phyloP scores from a whole-genome alignment of 2,888 invertebrate genomes.

The Agrochola lychnidis region DNA sequence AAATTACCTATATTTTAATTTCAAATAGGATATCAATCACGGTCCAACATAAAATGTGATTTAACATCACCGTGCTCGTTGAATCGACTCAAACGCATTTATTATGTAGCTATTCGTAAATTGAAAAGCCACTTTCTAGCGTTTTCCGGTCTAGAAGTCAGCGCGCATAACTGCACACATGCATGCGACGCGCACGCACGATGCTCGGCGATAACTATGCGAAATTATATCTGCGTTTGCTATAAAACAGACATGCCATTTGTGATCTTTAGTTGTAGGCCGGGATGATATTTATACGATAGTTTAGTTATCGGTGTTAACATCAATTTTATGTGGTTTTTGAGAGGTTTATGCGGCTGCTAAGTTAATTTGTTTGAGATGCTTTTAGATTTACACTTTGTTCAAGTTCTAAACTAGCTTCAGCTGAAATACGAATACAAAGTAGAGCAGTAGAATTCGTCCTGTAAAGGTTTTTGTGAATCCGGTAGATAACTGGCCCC shows the following conservation, averaged over 20 bases:
- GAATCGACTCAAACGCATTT: conserved; percentile 72
- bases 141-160: conserved; percentile 89
- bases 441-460: not conserved
- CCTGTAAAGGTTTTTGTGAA: not conserved
- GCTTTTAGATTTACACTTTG: not conserved
- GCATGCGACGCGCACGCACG: conserved; percentile 61
- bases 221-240: conserved; percentile 53
- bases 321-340: conserved; percentile 8
- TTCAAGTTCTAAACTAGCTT: not conserved
- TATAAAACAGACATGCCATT: conserved; percentile 43
- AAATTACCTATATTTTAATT: not conserved
- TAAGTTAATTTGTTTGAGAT: conserved; percentile 4
- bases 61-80: conserved; percentile 64
- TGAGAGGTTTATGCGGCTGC: not conserved
- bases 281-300: conserved; percentile 30
- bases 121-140: conserved; percentile 90
- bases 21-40: conserved; percentile 43
- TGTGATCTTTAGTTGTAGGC: conserved; percentile 54
- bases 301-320: conserved; percentile 21
- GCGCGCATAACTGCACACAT: conserved; percentile 84
- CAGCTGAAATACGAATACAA: not conserved
- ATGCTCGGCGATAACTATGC: conserved; percentile 59
- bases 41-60: conserved; percentile 45
- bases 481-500: not conserved
- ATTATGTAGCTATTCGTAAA: conserved; percentile 89